Base-by-base conservation (phyloP, 2,113 vertebrate genomes). In the Corythoichthys intestinalis region DNA sequence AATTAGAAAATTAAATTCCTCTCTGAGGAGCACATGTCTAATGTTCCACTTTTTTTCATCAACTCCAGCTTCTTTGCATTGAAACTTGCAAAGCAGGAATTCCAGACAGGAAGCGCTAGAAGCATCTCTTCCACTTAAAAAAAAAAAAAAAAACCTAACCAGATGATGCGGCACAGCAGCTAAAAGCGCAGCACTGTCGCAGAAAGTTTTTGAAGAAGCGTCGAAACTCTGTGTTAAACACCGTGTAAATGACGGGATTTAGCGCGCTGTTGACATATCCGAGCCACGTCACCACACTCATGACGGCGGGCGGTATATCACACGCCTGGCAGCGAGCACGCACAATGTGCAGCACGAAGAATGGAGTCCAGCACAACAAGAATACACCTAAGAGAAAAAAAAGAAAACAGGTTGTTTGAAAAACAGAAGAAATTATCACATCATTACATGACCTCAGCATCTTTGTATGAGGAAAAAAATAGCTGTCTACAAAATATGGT, bases 351-450 rank as follows among this genome's bases (percentile, higher is more conserved):
- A 98, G 95, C 72, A 97, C 94, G 37, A 98, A 98, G 88, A 98
- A 98, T 0, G 96, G 96, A 0, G 95, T 98, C 96, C 96, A 98
- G 90, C 96, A 99, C 79, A 97, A 90, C 83, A 99, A 92, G 86
- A 98, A 98, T 82, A 86, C 92, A 80, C 96, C 96, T 98, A 85
- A 2, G 8, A 34, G 15, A 61, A 9, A 20, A 56, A 56, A 34
- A 28, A 11, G 28, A 56, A 56, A 53, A 53, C 17, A 17, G 6
- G 50, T 12, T 49, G 13, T 5, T 12, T 49, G 20, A 28, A 28
- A 28, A 28, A 28, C 20, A 28, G 20, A 28, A 28, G 20, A 28
- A 47, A 47, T 6, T 17, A 11, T 50, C 13, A 17, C 49, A 12
- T 50, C 15, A 1, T 5, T 4, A 15, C 52, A 8, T 53, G 5